Percentiles rank a stretch among this genome's conserved stretches.
Evolutionary conservation across 1,140 invertebrate species (phyloP).

Genomic region (Palaemon carinicauda): DNA sequence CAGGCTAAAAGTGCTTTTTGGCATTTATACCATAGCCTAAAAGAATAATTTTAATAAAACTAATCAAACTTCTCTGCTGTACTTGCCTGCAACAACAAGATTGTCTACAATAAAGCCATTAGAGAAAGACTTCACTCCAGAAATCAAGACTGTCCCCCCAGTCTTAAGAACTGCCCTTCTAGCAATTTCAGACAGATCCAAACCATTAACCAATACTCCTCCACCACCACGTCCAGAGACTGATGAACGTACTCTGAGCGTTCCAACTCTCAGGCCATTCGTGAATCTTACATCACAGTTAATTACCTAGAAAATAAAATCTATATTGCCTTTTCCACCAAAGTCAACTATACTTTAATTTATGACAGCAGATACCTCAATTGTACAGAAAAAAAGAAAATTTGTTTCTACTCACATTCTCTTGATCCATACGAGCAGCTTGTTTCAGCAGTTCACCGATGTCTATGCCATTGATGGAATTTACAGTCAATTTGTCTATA

Average conservation of each 20-base stretch:
- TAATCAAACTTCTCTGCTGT: too few species aligned
- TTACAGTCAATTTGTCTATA: neutral
- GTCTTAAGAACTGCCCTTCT: neutral
- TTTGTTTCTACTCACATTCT: neutral
- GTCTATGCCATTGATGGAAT: neutral
- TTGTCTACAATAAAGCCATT: neutral
- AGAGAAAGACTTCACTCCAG: conserved; percentile 5
- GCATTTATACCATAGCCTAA: too few species aligned
- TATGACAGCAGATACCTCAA: too few species aligned
- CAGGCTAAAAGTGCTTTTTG: too few species aligned
- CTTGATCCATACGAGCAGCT: neutral
- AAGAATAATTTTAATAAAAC: neutral
- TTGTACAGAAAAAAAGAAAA: too few species aligned
- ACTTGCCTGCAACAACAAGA: conserved; percentile 2
- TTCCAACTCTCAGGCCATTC: neutral
- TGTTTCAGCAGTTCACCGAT: neutral
- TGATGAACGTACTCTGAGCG: neutral
- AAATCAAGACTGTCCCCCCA: neutral
- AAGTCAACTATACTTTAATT: too few species aligned
- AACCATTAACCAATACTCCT: conserved; percentile 5
- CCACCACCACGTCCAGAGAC: neutral
- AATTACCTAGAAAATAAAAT: conserved; percentile 19
- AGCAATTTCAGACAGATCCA: neutral
- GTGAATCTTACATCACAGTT: conserved; percentile 18
- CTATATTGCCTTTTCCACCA: too few species aligned